Percentiles rank a stretch among this genome's conserved stretches.
Conservation (phyloP, 2,888 invertebrate species). For the Pharmacophagus antenor region DNA sequence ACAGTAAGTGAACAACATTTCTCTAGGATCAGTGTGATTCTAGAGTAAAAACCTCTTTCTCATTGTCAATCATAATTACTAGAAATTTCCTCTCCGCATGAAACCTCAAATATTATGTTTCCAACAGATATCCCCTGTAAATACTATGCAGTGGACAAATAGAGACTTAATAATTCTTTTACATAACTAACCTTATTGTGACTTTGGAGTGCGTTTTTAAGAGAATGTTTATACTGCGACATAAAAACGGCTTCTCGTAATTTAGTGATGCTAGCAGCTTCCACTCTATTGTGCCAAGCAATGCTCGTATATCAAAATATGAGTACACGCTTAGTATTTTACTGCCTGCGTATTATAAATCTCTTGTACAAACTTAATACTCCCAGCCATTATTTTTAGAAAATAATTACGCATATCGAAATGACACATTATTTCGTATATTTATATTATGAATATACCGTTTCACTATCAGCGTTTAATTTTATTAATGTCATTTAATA, state of each 20-base stretch:
- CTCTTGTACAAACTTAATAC: constrained; percentile 25
- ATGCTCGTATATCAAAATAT: constrained; percentile 30
- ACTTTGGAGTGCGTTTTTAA: neutral
- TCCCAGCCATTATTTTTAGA: constrained; percentile 10
- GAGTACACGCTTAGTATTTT: constrained; percentile 30
- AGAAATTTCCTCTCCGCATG: no score
- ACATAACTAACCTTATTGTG: neutral
- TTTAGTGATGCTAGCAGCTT: constrained; percentile 25
- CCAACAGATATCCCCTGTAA: no score
- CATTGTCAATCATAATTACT: no score
- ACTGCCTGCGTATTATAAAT: constrained; percentile 13
- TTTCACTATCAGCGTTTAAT: no score
- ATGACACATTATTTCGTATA: constrained; percentile 3
- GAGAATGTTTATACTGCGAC: neutral
- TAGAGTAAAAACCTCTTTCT: no score
- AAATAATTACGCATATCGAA: constrained; percentile 4
- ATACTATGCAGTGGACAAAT: no score
- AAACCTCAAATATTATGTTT: no score
- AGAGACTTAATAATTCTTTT: neutral
- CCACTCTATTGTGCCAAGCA: constrained; percentile 25
- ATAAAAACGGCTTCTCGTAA: constrained; percentile 2
- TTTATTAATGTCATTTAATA: no score
- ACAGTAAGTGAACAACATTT: no score
- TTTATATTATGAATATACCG: no score
- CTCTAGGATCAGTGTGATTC: no score